Evolutionary conservation across 2,113 vertebrate genomes (phyloP).

Genomic region (Morone saxatilis): DNA sequence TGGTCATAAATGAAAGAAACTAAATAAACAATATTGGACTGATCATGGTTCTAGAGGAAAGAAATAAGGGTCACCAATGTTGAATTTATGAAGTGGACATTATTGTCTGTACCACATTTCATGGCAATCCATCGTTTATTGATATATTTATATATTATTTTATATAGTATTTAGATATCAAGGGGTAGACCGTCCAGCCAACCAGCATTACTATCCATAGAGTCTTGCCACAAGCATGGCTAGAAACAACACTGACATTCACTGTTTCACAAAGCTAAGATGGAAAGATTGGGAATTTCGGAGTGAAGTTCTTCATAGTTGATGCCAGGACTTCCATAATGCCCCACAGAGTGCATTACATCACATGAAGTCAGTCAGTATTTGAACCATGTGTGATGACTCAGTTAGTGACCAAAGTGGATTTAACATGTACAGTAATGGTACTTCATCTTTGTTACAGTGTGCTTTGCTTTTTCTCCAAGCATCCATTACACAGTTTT

Average conservation of each 20-base stretch:
- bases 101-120: background rate
- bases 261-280: background rate
- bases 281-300: conserved; percentile 24
- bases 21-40: background rate
- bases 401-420: conserved; percentile 41
- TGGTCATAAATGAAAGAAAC: background rate
- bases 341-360: conserved; percentile 35
- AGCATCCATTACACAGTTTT: conserved; percentile 28
- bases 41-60: background rate
- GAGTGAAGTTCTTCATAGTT: conserved; percentile 7
- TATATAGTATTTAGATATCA: no score
- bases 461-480: conserved; percentile 7
- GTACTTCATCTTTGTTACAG: background rate
- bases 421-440: conserved; percentile 34
- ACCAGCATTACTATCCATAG: background rate
- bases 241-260: background rate
- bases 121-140: background rate
- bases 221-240: no score
- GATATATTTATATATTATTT: no score
- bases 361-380: conserved; percentile 47
- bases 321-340: conserved; percentile 3
- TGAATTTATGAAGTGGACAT: background rate
- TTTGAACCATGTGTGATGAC: conserved; percentile 51
- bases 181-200: background rate
- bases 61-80: background rate